Percentiles rank a stretch among this genome's conserved stretches.
These are phyloP conservation scores for Sinotaia quadrata DNA, from an alignment of 2,888 invertebrate genomes.

Conservation along the genomic window DNA sequence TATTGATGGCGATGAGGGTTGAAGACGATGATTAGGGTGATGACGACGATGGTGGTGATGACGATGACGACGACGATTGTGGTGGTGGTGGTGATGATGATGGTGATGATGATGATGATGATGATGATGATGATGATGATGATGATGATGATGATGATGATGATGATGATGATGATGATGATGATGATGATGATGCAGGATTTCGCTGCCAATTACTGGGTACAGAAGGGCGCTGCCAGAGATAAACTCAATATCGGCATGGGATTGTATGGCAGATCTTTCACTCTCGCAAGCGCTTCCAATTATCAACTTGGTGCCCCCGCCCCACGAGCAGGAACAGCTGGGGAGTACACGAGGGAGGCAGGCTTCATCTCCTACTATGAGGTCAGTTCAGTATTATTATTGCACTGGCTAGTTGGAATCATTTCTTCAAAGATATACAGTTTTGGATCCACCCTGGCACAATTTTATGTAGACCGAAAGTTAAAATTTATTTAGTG, in stretches of 20 bases:
- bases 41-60: too few species aligned
- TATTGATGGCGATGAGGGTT: too few species aligned
- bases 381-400: conserved; percentile 54
- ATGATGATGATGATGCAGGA: conserved; percentile 28
- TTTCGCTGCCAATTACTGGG: conserved; percentile 62
- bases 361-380: conserved; percentile 66
- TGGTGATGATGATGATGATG: neutral
- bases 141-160: neutral
- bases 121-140: conserved; percentile 1
- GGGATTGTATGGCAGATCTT: conserved; percentile 62
- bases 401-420: too few species aligned
- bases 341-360: conserved; percentile 61
- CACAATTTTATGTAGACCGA: neutral
- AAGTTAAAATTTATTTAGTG: neutral
- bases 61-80: too few species aligned
- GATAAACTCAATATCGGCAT: conserved; percentile 62
- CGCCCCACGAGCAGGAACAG: conserved; percentile 47
- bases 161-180: neutral
- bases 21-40: too few species aligned
- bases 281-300: conserved; percentile 47
- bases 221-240: conserved; percentile 52
- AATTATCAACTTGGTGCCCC: conserved; percentile 53
- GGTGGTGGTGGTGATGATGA: too few species aligned
- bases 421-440: too few species aligned
- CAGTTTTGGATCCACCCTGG: too few species aligned